These are phyloP conservation scores for Hypolimnas misippus DNA, from an alignment of 2,888 invertebrate genomes.

Conservation along the genomic window DNA sequence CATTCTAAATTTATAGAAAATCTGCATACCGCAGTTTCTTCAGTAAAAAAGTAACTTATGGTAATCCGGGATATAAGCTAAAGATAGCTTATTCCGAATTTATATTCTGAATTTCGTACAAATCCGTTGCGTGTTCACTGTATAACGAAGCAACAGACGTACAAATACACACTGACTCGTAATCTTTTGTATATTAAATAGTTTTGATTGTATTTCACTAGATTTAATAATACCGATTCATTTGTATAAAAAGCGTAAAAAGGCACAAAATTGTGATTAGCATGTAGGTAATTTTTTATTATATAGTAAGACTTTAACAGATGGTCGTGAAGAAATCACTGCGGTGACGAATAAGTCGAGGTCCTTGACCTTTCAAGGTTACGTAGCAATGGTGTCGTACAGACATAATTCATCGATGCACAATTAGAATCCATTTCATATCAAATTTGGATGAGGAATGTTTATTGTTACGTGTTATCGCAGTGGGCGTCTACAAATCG, in stretches of 20 bases:
- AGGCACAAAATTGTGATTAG: neutral
- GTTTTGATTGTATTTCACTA: neutral
- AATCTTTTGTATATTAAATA: too few relatives aligned
- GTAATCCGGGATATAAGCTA: too few relatives aligned
- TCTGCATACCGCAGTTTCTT: too few relatives aligned
- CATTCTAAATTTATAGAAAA: too few relatives aligned
- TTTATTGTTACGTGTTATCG: slow-evolving; percentile 43
- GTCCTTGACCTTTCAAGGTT: slow-evolving; percentile 54
- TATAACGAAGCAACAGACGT: too few relatives aligned
- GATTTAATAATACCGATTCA: neutral
- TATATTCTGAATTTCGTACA: too few relatives aligned
- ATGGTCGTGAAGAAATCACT: slow-evolving; percentile 37
- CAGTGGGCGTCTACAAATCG: slow-evolving; percentile 36
- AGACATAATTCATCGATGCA: slow-evolving; percentile 24
- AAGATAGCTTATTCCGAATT: too few relatives aligned
- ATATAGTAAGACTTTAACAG: slow-evolving; percentile 30
- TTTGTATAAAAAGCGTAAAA: too few relatives aligned
- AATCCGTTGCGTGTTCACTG: too few relatives aligned
- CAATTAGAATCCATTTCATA: slow-evolving; percentile 36
- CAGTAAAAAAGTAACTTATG: too few relatives aligned
- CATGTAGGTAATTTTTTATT: slow-evolving; percentile 33
- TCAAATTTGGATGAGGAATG: slow-evolving; percentile 46
- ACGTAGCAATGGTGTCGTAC: slow-evolving; percentile 19
- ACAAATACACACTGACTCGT: too few relatives aligned
- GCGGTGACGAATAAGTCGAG: slow-evolving; percentile 43